Base-by-base conservation (phyloP, 2,797 vertebrate species). In the Characodon lateralis region DNA sequence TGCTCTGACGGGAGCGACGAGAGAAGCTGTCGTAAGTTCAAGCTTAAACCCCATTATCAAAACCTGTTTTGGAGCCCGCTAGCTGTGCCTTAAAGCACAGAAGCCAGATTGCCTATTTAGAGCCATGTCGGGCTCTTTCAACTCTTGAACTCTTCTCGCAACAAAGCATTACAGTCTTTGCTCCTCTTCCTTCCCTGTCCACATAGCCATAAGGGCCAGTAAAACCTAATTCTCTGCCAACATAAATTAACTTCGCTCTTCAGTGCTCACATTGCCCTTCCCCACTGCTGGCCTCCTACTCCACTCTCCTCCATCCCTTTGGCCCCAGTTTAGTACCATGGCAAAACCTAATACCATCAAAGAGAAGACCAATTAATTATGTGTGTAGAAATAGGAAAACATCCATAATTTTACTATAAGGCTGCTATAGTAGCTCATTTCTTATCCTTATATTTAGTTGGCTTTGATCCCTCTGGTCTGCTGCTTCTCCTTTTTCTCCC, bases 1-100 rank as follows among this genome's bases (percentile, higher is more conserved):
- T 99, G 98, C 95, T 97, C 97, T 6, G 98, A 99, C 92, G 96
- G 96, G 91, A 99, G 98, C 0, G 98, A 99, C 24, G 98, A 99
- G 94, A 97, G 96, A 93, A 96, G 96, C 87, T 99, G 98, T 89
- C 96, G 98, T 99, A 96, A 99, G 98, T 97, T 97, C 69, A 78
- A 72, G 5, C 86, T 83, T 43, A 28, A 48, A 46, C n/a, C 58
- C 22, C 39, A 41, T 79, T 78, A 82, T 83, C 46, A 31, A 31
- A 80, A 71, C 56, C 9, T 55, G 7, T 79, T 58, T 43, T 13
- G 66, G n/a, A 6, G n/a, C 43, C 53, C 1, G 8, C 59, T 10
- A 76, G 46, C 0, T 70, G 51, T 66, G 69, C 65, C 56, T 63
- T 74, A 59, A 71, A 80, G 56, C 59, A 26, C 3, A 56, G 20